Conservation (phyloP, 2,797 vertebrate species). For the Spea hammondii region DNA sequence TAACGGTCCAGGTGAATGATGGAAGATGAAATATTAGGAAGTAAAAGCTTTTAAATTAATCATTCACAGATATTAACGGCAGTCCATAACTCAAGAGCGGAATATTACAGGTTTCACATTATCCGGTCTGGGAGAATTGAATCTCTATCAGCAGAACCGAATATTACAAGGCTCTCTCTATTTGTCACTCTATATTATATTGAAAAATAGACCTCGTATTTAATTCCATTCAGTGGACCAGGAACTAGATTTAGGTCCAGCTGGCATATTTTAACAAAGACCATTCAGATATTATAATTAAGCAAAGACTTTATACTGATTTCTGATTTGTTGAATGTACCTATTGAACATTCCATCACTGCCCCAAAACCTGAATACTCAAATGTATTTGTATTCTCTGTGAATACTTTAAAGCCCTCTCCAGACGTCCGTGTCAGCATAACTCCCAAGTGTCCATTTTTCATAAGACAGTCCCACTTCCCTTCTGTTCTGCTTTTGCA, state of each 20-base stretch:
- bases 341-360: no score
- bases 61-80: constrained; percentile 46
- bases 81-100: constrained; percentile 44
- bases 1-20: constrained; percentile 42
- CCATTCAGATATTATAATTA: no score
- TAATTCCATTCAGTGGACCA: not conserved
- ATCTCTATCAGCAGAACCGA: constrained; percentile 14
- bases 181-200: constrained; percentile 35
- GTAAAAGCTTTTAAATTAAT: constrained; percentile 48
- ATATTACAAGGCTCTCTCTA: constrained; percentile 26
- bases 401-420: no score
- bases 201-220: constrained; percentile 9
- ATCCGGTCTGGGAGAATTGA: constrained; percentile 15
- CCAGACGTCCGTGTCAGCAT: no score
- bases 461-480: no score
- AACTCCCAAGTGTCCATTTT: no score
- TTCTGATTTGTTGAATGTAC: no score
- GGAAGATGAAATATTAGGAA: constrained; percentile 46
- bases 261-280: no score
- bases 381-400: no score
- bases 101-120: constrained; percentile 34
- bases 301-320: no score
- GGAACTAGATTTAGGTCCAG: not conserved
- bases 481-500: no score
- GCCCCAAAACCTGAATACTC: no score